Conservation (phyloP, 1,140 invertebrate genomes). For the Leptinotarsa defecta region DNA sequence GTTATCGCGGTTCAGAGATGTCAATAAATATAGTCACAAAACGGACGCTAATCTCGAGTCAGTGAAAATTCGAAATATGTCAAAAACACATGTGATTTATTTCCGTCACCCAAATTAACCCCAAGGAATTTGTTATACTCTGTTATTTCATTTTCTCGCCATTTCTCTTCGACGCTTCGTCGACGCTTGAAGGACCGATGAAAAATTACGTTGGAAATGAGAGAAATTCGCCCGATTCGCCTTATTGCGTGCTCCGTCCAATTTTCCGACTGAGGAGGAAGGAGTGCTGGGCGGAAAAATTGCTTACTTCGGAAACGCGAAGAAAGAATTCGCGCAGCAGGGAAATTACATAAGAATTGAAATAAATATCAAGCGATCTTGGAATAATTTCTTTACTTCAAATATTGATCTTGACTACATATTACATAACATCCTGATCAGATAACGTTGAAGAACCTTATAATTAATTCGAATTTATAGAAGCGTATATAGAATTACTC, state of each 20-base stretch:
- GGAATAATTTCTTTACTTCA: too few relatives aligned
- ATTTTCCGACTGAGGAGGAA: slow-evolving; percentile 1
- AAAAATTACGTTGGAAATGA: slow-evolving; percentile 17
- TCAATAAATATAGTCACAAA: slow-evolving; percentile 3
- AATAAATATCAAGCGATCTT: too few relatives aligned
- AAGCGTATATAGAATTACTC: too few relatives aligned
- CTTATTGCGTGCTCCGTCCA: slow-evolving; percentile 11
- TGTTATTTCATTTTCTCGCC: slow-evolving; percentile 18
- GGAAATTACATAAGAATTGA: too few relatives aligned
- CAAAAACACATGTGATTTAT: slow-evolving; percentile 16
- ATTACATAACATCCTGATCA: too few relatives aligned
- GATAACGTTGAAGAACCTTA: too few relatives aligned
- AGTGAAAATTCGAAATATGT: slow-evolving; percentile 10
- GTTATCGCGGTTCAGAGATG: not conserved
- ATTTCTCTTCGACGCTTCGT: not conserved
- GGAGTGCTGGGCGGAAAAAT: not conserved
- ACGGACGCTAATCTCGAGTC: not conserved
- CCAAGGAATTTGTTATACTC: slow-evolving; percentile 19
- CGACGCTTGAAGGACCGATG: not conserved
- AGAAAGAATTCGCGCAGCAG: too few relatives aligned
- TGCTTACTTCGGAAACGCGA: not conserved
- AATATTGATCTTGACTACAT: too few relatives aligned
- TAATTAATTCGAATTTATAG: too few relatives aligned
- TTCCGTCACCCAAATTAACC: slow-evolving; percentile 14
- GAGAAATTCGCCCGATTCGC: slow-evolving; percentile 2